Percentiles rank a stretch among this genome's conserved stretches.
phyloP scores from a whole-genome alignment of 1,140 invertebrate genomes.

The Rhynchophorus ferrugineus region DNA sequence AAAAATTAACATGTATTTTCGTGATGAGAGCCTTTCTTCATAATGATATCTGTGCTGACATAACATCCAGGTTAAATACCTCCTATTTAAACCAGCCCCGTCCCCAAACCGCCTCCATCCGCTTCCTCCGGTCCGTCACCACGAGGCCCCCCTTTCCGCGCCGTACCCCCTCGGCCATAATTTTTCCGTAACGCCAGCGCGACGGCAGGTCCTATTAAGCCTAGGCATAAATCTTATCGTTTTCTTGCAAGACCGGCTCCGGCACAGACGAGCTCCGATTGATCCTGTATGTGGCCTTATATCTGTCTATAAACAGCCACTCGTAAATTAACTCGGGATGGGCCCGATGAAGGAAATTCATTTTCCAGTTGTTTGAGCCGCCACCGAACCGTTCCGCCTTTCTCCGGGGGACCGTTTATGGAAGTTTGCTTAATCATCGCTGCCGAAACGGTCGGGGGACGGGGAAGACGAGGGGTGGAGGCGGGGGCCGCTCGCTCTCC shows the following conservation, averaged over 20 bases:
- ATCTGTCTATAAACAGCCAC: conserved; percentile 42
- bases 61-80: too few species aligned
- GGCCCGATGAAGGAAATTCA: conserved; percentile 43
- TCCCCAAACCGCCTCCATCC: too few species aligned
- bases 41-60: too few species aligned
- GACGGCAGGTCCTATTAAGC: conserved; percentile 12
- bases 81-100: too few species aligned
- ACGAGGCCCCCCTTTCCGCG: too few species aligned
- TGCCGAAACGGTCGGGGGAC: too few species aligned
- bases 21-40: too few species aligned
- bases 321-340: conserved; percentile 42
- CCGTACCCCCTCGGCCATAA: not conserved
- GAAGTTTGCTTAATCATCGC: conserved; percentile 29
- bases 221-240: conserved; percentile 39
- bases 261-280: conserved; percentile 30
- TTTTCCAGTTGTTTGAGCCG: conserved; percentile 42
- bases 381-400: conserved; percentile 32
- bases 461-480: too few species aligned
- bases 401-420: conserved; percentile 26
- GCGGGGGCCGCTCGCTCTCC: too few species aligned
- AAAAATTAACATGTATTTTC: too few species aligned
- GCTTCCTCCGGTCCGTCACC: too few species aligned
- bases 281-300: conserved; percentile 37
- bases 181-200: conserved; percentile 12
- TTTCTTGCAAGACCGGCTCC: conserved; percentile 40